Percentiles rank a stretch among this genome's conserved stretches.
phyloP scores from a whole-genome alignment of 1,140 invertebrate species.

The Cardiocondyla obscurior region DNA sequence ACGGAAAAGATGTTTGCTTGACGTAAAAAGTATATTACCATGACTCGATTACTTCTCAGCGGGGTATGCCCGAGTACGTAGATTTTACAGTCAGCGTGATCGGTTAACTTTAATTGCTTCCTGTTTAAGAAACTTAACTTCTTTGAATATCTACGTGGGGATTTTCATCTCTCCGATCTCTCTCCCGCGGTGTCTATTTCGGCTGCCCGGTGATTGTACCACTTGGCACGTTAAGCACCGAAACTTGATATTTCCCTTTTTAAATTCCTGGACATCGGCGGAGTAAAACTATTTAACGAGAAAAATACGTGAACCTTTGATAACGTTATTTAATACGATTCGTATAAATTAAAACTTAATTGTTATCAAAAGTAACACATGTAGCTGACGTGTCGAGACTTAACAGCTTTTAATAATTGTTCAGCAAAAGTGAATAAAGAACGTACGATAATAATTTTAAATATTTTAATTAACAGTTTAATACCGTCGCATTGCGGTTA shows the following conservation, averaged over 20 bases:
- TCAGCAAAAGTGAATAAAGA: neutral
- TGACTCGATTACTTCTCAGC: conserved; percentile 44
- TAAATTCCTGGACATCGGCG: neutral
- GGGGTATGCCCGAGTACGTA: conserved; percentile 20
- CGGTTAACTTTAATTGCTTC: conserved; percentile 54
- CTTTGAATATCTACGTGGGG: conserved; percentile 10
- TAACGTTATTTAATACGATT: neutral
- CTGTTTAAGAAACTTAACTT: conserved; percentile 44
- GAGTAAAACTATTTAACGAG: neutral
- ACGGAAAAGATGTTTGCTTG: conserved; percentile 29
- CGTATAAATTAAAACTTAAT: neutral
- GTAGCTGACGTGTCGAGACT: neutral
- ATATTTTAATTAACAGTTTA: neutral
- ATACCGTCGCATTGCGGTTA: neutral
- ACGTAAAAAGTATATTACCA: conserved; percentile 49
- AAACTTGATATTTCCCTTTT: conserved; percentile 26
- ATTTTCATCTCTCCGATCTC: conserved; percentile 23
- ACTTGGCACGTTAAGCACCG: neutral
- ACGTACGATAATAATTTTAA: neutral
- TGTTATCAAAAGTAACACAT: neutral
- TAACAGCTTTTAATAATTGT: neutral
- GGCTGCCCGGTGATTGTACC: conserved; percentile 23
- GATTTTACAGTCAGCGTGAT: conserved; percentile 40
- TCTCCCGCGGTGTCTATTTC: conserved; percentile 10
- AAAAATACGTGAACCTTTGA: neutral